phyloP scores from a whole-genome alignment of 2,888 invertebrate genomes.

The Smittia sp. region DNA sequence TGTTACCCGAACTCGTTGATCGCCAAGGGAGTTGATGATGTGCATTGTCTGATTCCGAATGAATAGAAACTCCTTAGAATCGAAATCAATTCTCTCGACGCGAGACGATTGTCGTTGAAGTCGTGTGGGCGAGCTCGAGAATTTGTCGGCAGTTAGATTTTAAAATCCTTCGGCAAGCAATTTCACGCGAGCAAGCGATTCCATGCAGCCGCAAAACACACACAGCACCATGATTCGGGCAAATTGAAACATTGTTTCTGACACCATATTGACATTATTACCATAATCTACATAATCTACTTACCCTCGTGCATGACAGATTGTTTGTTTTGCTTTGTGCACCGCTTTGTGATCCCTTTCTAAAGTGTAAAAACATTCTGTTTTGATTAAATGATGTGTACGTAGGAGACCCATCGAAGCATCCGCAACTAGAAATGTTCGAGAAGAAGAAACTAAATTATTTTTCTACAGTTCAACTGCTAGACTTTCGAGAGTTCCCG shows the following conservation, averaged over 20 bases:
- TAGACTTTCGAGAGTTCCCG: too few relatives aligned
- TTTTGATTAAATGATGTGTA: not conserved
- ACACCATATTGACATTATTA: slow-evolving; percentile 39
- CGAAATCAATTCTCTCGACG: too few relatives aligned
- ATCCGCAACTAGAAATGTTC: too few relatives aligned
- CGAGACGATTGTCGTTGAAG: too few relatives aligned
- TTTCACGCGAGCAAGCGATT: not conserved
- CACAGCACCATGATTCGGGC: not conserved
- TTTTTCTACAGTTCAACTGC: too few relatives aligned
- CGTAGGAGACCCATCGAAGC: not conserved
- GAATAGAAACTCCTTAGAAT: too few relatives aligned
- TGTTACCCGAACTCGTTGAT: not conserved
- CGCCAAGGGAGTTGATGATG: slow-evolving; percentile 13
- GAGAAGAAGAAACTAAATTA: too few relatives aligned
- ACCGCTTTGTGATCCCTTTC: not conserved
- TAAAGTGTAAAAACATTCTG: not conserved
- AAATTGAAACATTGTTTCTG: slow-evolving; percentile 22
- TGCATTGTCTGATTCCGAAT: not conserved
- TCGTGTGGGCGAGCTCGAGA: too few relatives aligned
- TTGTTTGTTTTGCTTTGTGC: slow-evolving; percentile 13
- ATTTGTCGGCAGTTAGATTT: not conserved
- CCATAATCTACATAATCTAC: slow-evolving; percentile 37
- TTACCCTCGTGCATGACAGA: not conserved
- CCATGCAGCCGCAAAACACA: not conserved
- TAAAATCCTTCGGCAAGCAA: slow-evolving; percentile 34